phyloP scores from a whole-genome alignment of 2,113 vertebrate species.

The Geothlypis trichas region DNA sequence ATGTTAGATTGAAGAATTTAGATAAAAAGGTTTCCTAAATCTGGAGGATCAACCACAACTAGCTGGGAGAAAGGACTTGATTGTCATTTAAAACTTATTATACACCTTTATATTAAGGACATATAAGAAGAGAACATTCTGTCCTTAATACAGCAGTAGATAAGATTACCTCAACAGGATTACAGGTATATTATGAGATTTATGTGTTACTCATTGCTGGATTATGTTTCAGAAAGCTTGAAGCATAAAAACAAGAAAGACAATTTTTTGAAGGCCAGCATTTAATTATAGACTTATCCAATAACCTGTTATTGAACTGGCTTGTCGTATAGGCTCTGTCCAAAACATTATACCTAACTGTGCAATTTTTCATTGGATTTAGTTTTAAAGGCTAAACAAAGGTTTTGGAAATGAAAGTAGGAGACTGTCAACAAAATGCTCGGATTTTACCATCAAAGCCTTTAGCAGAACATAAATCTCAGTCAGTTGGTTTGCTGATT shows the following conservation, averaged over 20 bases:
- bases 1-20: not conserved
- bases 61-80: not conserved
- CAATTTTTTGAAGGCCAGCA: not conserved
- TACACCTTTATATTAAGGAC: not conserved
- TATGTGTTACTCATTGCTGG: not conserved
- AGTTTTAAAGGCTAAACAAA: not conserved
- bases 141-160: constrained; percentile 3
- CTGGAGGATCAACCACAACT: not conserved
- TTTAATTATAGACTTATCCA: constrained; percentile 52
- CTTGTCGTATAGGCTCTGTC: not conserved
- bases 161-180: constrained; percentile 19
- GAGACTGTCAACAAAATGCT: not conserved
- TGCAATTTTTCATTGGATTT: constrained; percentile 37
- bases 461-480: not conserved
- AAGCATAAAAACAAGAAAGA: constrained; percentile 33
- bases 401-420: not conserved
- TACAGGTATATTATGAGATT: constrained; percentile 20
- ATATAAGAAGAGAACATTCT: not conserved
- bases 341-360: constrained; percentile 15
- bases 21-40: not conserved
- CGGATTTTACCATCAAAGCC: not conserved
- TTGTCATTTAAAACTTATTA: not conserved
- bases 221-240: constrained; percentile 33
- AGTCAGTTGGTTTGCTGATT: not conserved
- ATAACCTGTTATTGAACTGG: constrained; percentile 24